A percentile compares a stretch with the other conserved stretches of the same genome.
Conservation (phyloP, 1,140 invertebrate genomes). For the Trinorchestia longiramus region DNA sequence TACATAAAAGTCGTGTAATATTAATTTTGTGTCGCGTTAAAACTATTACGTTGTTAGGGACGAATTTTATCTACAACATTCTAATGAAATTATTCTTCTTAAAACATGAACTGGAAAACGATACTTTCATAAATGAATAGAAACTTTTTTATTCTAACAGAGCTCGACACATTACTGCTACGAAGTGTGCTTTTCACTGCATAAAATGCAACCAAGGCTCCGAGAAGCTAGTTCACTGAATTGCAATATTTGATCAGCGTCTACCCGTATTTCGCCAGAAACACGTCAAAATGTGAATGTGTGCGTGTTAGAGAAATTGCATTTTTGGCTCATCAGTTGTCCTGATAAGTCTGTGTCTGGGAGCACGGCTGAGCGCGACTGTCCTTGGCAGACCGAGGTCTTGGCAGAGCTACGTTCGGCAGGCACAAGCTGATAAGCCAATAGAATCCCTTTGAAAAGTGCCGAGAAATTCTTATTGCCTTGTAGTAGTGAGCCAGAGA, state of each 20-base stretch:
- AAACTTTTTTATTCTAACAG: background rate
- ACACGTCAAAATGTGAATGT: background rate
- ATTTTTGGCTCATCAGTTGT: background rate
- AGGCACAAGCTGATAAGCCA: slow-evolving; percentile 34
- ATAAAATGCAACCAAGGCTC: background rate
- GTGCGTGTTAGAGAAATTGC: background rate
- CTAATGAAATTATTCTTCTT: background rate
- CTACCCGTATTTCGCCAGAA: background rate
- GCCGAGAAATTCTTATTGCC: slow-evolving; percentile 16
- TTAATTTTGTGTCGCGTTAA: background rate
- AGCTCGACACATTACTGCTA: background rate
- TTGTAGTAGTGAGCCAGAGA: background rate
- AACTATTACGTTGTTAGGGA: background rate
- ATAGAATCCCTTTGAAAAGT: slow-evolving; percentile 25
- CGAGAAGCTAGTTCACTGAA: background rate
- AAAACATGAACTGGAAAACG: background rate
- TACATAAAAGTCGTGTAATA: background rate
- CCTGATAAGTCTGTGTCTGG: background rate
- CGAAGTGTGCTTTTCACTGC: background rate
- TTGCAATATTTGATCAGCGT: background rate
- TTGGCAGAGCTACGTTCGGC: slow-evolving; percentile 17
- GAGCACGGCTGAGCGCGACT: background rate
- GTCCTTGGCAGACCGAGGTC: slow-evolving; percentile 11
- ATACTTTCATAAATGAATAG: background rate
- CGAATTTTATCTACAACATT: background rate